phyloP scores from a whole-genome alignment of 2,888 invertebrate genomes.

The Hemaris fuciformis region DNA sequence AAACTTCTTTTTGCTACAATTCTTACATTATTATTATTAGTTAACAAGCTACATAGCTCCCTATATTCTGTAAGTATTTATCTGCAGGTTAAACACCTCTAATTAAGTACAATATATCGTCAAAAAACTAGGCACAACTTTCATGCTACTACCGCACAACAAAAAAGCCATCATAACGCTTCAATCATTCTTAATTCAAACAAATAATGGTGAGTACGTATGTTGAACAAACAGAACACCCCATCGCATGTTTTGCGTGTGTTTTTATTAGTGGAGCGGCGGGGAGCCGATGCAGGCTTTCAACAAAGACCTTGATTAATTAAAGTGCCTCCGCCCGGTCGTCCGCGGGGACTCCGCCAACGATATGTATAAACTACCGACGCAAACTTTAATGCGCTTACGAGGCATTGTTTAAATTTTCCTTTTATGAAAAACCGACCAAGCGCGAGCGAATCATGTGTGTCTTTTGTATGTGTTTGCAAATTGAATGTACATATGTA shows the following conservation, averaged over 20 bases:
- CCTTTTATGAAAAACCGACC: conserved; percentile 9
- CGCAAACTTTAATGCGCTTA: conserved; percentile 13
- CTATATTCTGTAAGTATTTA: too few relatives aligned
- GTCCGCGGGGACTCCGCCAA: conserved; percentile 53
- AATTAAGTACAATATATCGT: background rate
- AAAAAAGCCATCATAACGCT: conserved; percentile 49
- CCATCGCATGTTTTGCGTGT: conserved; percentile 60
- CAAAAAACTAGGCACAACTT: background rate
- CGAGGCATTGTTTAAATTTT: conserved; percentile 8
- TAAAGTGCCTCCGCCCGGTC: conserved; percentile 75
- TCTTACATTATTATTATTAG: too few relatives aligned
- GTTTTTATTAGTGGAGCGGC: conserved; percentile 62
- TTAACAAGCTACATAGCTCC: too few relatives aligned
- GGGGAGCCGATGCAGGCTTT: conserved; percentile 52
- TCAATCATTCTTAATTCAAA: conserved; percentile 63
- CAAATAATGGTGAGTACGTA: conserved; percentile 57
- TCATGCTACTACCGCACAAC: background rate
- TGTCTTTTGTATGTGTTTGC: too few relatives aligned
- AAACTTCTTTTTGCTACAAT: too few relatives aligned
- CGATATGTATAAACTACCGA: conserved; percentile 4
- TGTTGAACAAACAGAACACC: conserved; percentile 62
- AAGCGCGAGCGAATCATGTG: background rate
- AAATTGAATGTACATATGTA: too few relatives aligned
- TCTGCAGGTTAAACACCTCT: too few relatives aligned
- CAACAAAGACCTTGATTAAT: conserved; percentile 77